Evolutionary conservation across 2,888 invertebrate species (phyloP).

Genomic region (Pseudococcus jackbeardsleyi): DNA sequence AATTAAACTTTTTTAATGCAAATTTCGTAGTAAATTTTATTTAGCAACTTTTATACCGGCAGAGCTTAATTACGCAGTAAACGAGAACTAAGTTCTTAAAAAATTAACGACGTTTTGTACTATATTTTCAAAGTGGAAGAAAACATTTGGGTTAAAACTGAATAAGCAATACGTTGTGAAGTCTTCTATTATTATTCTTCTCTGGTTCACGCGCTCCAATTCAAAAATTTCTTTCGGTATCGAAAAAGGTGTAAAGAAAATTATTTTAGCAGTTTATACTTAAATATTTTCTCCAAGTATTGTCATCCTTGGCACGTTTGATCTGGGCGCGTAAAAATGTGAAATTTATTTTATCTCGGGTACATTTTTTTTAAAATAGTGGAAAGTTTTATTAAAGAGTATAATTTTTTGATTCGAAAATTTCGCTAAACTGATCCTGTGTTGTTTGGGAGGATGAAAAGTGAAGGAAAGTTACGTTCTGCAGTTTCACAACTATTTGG

Average conservation of each 20-base stretch:
- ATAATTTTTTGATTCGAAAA: neutral
- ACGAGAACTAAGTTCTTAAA: constrained; percentile 1
- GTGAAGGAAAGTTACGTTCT: neutral
- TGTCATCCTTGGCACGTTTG: constrained; percentile 37
- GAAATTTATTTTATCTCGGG: neutral
- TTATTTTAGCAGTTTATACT: constrained; percentile 27
- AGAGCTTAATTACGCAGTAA: constrained; percentile 35
- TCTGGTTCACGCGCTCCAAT: neutral
- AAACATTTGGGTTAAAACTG: constrained; percentile 16
- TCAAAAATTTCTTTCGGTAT: constrained; percentile 1
- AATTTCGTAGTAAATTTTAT: constrained; percentile 42
- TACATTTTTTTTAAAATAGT: neutral
- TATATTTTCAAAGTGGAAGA: constrained; percentile 34
- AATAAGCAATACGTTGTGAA: constrained; percentile 8
- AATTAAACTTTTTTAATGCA: constrained; percentile 47
- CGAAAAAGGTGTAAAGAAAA: neutral
- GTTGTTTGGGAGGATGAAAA: neutral
- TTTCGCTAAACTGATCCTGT: neutral
- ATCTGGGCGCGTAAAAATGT: constrained; percentile 29
- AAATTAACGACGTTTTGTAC: constrained; percentile 41
- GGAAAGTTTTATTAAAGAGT: constrained; percentile 22
- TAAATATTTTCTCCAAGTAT: neutral
- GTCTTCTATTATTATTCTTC: constrained; percentile 22
- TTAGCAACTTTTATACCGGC: constrained; percentile 14
- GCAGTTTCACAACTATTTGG: neutral